Conservation (phyloP, 2,797 vertebrate genomes). For the Chiroxiphia lanceolata region DNA sequence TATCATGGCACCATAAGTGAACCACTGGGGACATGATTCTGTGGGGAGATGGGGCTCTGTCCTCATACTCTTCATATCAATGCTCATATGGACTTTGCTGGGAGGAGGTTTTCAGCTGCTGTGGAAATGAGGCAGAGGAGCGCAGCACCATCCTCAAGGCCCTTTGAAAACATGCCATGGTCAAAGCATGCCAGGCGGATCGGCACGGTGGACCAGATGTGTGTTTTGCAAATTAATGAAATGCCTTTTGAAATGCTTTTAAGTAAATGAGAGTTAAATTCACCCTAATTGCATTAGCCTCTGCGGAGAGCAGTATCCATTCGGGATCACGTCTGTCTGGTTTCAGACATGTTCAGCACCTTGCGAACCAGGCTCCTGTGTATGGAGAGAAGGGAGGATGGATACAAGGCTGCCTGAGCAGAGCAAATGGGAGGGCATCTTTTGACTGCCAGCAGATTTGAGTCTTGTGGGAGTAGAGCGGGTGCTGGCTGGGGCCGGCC, state of each 20-base stretch:
- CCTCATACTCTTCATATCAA: neutral
- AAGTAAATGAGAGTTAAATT: slow-evolving; percentile 68
- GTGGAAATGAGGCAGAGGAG: neutral
- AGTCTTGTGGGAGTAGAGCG: rapidly evolving
- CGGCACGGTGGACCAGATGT: neutral
- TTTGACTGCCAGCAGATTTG: neutral
- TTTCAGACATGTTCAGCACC: rapidly evolving
- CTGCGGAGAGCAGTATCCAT: neutral
- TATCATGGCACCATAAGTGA: neutral
- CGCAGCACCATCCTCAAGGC: neutral
- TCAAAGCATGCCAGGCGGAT: neutral
- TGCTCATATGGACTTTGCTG: neutral
- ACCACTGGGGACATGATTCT: neutral
- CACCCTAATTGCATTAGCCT: slow-evolving; percentile 52
- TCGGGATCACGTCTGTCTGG: neutral
- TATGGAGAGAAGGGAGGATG: neutral
- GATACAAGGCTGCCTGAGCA: neutral
- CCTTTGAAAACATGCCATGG: neutral
- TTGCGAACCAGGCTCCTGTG: neutral
- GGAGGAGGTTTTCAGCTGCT: neutral
- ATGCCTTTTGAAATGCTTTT: slow-evolving; percentile 67
- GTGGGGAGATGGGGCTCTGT: neutral
- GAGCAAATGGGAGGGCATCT: neutral
- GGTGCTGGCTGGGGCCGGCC: rapidly evolving
- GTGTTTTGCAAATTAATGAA: slow-evolving; percentile 66